These are phyloP conservation scores for Ctenoplectra terminalis DNA, from an alignment of 1,140 invertebrate genomes.

Conservation along the genomic window DNA sequence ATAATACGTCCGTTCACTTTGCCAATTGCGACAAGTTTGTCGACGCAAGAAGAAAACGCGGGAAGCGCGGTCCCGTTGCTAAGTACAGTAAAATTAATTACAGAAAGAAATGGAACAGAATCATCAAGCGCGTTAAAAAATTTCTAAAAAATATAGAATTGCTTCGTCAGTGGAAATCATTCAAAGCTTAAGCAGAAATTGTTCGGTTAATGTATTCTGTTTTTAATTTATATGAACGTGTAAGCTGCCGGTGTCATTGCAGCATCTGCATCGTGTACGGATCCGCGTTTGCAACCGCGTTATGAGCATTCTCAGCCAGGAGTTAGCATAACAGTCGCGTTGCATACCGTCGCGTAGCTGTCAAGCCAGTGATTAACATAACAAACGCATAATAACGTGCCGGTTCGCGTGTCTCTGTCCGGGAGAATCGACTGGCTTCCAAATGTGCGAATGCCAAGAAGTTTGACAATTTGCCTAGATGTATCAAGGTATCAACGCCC, in stretches of 20 bases:
- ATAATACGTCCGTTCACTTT: no score
- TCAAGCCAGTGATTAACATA: constrained; percentile 69
- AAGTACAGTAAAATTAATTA: no score
- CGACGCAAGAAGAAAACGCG: no score
- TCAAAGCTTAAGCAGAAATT: neutral
- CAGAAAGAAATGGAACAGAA: no score
- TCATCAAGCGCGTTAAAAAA: neutral
- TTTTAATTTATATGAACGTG: neutral
- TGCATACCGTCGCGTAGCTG: constrained; percentile 33
- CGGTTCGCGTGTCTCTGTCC: neutral
- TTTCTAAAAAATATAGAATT: neutral
- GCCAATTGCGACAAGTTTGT: no score
- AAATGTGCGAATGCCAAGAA: neutral
- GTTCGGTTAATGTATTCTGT: neutral
- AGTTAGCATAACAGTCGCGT: constrained; percentile 62
- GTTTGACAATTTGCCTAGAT: neutral
- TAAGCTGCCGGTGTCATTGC: neutral
- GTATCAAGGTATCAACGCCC: neutral
- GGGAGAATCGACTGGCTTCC: neutral
- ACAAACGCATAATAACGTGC: constrained; percentile 64
- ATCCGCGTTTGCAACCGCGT: constrained; percentile 39
- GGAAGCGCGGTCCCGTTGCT: no score
- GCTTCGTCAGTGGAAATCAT: neutral
- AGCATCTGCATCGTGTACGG: neutral
- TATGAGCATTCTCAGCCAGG: constrained; percentile 48